A percentile compares a stretch with the other conserved stretches of the same genome.
These are phyloP conservation scores for Catharus fuscescens DNA, from an alignment of 2,113 vertebrate genomes.

Conservation along the genomic window DNA sequence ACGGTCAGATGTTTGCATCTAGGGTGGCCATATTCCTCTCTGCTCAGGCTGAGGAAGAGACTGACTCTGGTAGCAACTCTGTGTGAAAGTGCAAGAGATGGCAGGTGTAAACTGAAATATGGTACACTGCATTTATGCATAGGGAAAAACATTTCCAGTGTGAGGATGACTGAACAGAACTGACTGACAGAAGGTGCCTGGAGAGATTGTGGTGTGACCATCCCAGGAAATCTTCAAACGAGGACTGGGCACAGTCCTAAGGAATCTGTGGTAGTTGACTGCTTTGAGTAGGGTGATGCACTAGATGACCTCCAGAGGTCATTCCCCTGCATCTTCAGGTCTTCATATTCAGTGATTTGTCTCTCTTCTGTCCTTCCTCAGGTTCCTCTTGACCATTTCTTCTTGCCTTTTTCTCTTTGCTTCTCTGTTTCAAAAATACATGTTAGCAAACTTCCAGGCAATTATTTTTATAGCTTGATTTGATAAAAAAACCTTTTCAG, in stretches of 20 bases:
- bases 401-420: neutral
- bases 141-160: neutral
- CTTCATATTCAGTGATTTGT: neutral
- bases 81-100: neutral
- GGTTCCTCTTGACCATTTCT: neutral
- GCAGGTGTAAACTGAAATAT: neutral
- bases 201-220: neutral
- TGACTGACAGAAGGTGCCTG: neutral
- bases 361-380: neutral
- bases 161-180: neutral
- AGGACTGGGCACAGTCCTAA: neutral
- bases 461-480: neutral
- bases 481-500: neutral
- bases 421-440: neutral
- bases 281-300: neutral
- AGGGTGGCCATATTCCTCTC: neutral
- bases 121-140: fast-evolving
- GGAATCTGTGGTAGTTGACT: neutral
- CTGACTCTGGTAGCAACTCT: neutral
- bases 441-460: neutral
- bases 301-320: neutral
- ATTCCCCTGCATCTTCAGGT: neutral
- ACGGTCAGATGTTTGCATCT: neutral
- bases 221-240: neutral
- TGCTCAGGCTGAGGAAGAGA: neutral